Evolutionary conservation across 2,797 vertebrate species (phyloP), one percentile per base, ranked within the genome.

Genomic region (Staurois parvus): DNA sequence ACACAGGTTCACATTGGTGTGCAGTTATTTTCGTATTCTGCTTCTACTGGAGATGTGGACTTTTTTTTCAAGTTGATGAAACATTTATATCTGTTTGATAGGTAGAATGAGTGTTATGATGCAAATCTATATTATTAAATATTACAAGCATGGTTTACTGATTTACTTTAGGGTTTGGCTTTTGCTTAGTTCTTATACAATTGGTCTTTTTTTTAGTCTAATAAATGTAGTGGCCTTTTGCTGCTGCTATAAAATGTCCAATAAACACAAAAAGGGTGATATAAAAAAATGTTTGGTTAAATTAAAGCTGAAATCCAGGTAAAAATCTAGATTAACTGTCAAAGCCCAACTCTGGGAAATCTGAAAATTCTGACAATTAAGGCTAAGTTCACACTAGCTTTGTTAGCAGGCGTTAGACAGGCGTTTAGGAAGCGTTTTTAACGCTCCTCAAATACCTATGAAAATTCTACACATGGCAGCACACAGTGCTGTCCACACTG

Each of bases 81-180:
- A 69, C 40, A 76, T 77, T 70, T 40, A 37, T 37, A 76, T 70
- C 77, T 19, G 28, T 29, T 74, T 74, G 11, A 52, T 32, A 21
- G 21, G 10, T 12, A 45, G 62, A 45, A 45, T 29, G 24, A 32
- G 13, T 30, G 76, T 42, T 66, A 26, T 26, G 29, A 56, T 48
- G 45, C 32, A 70, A 52, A 17, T 19, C 6, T 45, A 59, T 24
- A 24, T 24, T n/a, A 59, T 24, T 24, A 59, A 59, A 59, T 24
- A 59, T 59, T 59, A n/a, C 52, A 59, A 59, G n/a, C 19, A 24
- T 7, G 8, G 24, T 59, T 24, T 56, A 52, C 19, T 56, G 52
- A 56, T 56, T 24, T 59, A 24, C 52, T 21, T 59, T 59, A 59
- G 7, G 6, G 52, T 24, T 24, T 59, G 52, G 52, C 52, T 24